Evolutionary conservation across 2,888 invertebrate genomes (phyloP).

Genomic region (Lasioglossum vierecki): DNA sequence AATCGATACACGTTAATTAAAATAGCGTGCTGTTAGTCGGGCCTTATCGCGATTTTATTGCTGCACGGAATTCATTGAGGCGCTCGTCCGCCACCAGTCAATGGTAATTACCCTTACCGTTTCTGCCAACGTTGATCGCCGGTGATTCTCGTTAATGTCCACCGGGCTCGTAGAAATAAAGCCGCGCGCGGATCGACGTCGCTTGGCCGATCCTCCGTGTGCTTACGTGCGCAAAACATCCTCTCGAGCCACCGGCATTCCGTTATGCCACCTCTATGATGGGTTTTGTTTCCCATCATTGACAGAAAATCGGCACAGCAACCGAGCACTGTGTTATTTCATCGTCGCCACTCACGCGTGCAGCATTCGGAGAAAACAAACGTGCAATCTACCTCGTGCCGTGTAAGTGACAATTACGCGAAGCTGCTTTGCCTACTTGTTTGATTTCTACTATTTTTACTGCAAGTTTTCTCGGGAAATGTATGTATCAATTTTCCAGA

Average conservation of each 20-base stretch:
- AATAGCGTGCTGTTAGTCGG: slow-evolving; percentile 79
- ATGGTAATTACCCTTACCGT: slow-evolving; percentile 69
- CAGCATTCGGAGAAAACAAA: neutral
- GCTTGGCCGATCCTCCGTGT: slow-evolving; percentile 18
- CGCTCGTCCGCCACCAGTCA: slow-evolving; percentile 64
- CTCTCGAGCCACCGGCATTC: slow-evolving; percentile 52
- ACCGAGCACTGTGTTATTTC: slow-evolving; percentile 28
- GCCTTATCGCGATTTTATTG: slow-evolving; percentile 80
- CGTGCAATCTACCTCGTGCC: neutral
- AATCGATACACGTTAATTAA: slow-evolving; percentile 79
- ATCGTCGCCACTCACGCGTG: neutral
- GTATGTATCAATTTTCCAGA: neutral
- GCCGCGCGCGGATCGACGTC: slow-evolving; percentile 24
- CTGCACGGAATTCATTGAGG: slow-evolving; percentile 79
- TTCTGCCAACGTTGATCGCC: slow-evolving; percentile 53
- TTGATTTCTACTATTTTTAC: neutral
- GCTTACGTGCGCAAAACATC: neutral
- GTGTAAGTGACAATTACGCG: neutral
- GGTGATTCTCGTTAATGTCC: slow-evolving; percentile 72
- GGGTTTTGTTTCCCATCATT: slow-evolving; percentile 38
- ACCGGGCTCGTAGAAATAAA: slow-evolving; percentile 35
- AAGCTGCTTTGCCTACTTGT: neutral
- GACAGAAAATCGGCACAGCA: slow-evolving; percentile 30
- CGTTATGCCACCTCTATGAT: slow-evolving; percentile 60
- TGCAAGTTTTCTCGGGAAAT: neutral